A percentile compares a stretch with the other conserved stretches of the same genome.
phyloP scores from a whole-genome alignment of 2,113 vertebrate genomes.

The Neodontobutis hainanensis region DNA sequence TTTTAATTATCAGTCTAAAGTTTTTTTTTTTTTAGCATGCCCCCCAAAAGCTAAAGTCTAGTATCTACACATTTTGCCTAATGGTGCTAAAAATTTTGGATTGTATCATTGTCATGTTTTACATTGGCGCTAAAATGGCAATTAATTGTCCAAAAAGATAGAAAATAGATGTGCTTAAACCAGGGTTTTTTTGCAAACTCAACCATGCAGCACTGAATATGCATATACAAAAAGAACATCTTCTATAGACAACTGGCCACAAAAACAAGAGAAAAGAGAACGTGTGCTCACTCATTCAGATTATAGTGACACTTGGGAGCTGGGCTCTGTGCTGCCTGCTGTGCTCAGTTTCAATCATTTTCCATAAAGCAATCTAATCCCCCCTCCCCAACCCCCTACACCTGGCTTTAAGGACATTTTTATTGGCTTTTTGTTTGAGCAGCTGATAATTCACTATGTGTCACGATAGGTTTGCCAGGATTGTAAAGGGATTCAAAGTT shows the following conservation, averaged over 20 bases:
- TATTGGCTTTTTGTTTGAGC: slow-evolving; percentile 58
- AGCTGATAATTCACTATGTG: slow-evolving; percentile 53
- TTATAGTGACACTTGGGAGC: slow-evolving; percentile 52
- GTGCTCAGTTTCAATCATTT: slow-evolving; percentile 66
- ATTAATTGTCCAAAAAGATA: too few species aligned
- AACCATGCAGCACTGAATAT: slow-evolving; percentile 16
- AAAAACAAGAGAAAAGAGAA: slow-evolving; percentile 27
- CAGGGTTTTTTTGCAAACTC: slow-evolving; percentile 31
- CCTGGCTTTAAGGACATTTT: slow-evolving; percentile 46
- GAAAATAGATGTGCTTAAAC: too few species aligned
- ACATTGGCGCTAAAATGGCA: too few species aligned
- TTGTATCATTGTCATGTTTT: too few species aligned
- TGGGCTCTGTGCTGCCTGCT: slow-evolving; percentile 42
- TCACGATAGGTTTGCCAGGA: slow-evolving; percentile 23
- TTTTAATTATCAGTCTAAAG: too few species aligned
- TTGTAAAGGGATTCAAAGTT: slow-evolving; percentile 24
- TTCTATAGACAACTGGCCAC: slow-evolving; percentile 27
- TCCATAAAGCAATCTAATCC: slow-evolving; percentile 55
- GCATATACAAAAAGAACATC: slow-evolving; percentile 42
- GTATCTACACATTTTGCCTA: too few species aligned
- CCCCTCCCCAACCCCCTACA: slow-evolving; percentile 24
- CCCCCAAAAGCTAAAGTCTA: too few species aligned
- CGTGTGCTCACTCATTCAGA: slow-evolving; percentile 41
- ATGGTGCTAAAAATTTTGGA: too few species aligned
- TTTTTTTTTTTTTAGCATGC: too few species aligned